phyloP scores from a whole-genome alignment of 2,113 vertebrate species.

The Muscicapa adusta region DNA sequence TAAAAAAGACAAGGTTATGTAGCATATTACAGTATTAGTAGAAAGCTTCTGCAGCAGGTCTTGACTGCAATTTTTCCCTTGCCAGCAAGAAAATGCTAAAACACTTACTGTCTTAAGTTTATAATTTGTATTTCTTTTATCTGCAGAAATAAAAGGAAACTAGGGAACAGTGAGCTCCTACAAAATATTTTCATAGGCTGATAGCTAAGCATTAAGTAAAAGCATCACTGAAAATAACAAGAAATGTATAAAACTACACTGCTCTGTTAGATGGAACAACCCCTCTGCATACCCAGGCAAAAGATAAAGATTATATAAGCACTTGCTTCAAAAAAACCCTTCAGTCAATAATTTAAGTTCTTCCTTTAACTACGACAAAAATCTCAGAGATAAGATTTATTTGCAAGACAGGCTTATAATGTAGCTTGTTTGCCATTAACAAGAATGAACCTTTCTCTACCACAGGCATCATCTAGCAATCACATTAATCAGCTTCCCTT shows the following conservation, averaged over 20 bases:
- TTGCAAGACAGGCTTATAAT: not conserved
- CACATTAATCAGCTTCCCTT: not conserved
- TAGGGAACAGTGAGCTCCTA: not conserved
- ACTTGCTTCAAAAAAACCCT: not conserved
- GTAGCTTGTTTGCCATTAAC: not conserved
- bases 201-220: not conserved
- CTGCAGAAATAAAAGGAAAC: not conserved
- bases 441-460: not conserved
- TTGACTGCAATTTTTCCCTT: not conserved
- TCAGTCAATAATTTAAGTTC: not conserved
- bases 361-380: not conserved
- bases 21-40: not conserved
- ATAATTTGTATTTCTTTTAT: not conserved
- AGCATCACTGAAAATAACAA: not conserved
- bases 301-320: not conserved
- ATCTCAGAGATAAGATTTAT: not conserved
- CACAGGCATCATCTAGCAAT: not conserved
- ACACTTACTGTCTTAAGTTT: not conserved
- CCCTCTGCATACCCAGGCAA: not conserved
- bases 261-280: not conserved
- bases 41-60: not conserved
- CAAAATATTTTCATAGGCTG: not conserved
- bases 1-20: not conserved
- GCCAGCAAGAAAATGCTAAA: not conserved
- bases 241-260: not conserved